phyloP scores from a whole-genome alignment of 1,140 invertebrate genomes.

The Kradibia gibbosae region DNA sequence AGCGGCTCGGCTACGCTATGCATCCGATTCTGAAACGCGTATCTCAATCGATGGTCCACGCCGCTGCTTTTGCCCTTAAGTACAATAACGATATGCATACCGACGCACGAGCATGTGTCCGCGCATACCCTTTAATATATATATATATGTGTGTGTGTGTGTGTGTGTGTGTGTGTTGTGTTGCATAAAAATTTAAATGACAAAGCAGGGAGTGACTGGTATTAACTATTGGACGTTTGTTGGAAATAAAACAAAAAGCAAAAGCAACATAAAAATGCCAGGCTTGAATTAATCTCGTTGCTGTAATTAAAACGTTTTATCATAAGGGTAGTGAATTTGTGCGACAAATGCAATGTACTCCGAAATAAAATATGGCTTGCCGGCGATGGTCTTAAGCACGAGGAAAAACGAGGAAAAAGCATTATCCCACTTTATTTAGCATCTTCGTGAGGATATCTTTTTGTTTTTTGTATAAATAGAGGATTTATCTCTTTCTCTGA shows the following conservation, averaged over 20 bases:
- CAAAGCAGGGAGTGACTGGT: neutral
- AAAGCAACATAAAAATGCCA: neutral
- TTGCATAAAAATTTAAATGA: too few species aligned
- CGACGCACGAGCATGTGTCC: too few species aligned
- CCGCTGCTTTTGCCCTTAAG: too few species aligned
- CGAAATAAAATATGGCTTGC: neutral
- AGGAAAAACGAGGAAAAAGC: neutral
- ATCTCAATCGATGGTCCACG: too few species aligned
- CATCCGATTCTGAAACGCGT: too few species aligned
- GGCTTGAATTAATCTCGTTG: neutral
- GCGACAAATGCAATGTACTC: neutral
- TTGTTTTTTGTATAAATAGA: neutral
- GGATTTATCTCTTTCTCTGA: neutral
- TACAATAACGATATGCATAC: too few species aligned
- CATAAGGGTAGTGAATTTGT: neutral
- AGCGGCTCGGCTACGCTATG: too few species aligned
- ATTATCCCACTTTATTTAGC: neutral
- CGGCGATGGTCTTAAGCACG: neutral
- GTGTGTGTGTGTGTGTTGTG: too few species aligned
- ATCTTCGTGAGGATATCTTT: neutral
- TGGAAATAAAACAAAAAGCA: neutral
- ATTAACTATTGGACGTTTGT: neutral
- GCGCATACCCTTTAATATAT: too few species aligned
- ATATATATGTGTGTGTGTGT: too few species aligned
- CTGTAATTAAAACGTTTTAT: conserved; percentile 20